These are phyloP conservation scores for Stegodyphus mimosarum DNA, from an alignment of 1,140 invertebrate species.

Conservation along the genomic window DNA sequence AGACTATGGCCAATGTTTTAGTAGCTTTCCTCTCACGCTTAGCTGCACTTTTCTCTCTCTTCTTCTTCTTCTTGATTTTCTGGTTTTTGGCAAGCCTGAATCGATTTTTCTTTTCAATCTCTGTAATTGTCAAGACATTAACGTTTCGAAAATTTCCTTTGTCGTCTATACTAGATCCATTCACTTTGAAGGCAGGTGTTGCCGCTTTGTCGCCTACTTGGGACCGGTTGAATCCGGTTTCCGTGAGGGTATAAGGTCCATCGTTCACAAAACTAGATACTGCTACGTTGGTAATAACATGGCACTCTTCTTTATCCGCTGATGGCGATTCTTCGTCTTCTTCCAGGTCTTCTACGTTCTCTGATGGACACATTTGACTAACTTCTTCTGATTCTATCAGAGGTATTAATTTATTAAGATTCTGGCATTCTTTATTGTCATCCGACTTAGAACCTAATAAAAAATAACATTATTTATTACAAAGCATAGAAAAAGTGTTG, in stretches of 20 bases:
- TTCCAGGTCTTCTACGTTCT: slow-evolving; percentile 24
- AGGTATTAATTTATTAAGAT: slow-evolving; percentile 12
- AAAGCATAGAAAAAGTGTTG: too few species aligned
- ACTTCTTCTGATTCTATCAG: slow-evolving; percentile 33
- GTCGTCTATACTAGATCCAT: slow-evolving; percentile 19
- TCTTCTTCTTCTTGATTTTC: slow-evolving; percentile 85
- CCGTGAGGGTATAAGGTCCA: background rate
- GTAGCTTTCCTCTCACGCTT: slow-evolving; percentile 98
- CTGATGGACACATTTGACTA: slow-evolving; percentile 37
- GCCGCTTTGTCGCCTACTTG: background rate
- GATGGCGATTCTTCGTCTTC: slow-evolving; percentile 44
- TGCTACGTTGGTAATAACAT: slow-evolving; percentile 25
- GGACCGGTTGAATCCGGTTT: too few species aligned
- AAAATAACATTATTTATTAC: too few species aligned
- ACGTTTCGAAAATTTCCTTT: background rate
- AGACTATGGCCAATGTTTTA: slow-evolving; percentile 97
- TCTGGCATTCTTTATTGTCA: too few species aligned
- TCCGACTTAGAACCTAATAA: too few species aligned
- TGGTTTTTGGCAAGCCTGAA: slow-evolving; percentile 63
- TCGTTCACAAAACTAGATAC: slow-evolving; percentile 21
- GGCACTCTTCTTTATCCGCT: slow-evolving; percentile 9
- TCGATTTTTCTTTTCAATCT: slow-evolving; percentile 61
- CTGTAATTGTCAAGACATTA: background rate
- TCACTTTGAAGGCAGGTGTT: slow-evolving; percentile 16
- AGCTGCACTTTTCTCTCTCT: slow-evolving; percentile 92